A percentile compares a stretch with the other conserved stretches of the same genome.
Evolutionary conservation across 2,113 vertebrate genomes (phyloP).

Genomic region (Brachyhypopomus occidentalis): DNA sequence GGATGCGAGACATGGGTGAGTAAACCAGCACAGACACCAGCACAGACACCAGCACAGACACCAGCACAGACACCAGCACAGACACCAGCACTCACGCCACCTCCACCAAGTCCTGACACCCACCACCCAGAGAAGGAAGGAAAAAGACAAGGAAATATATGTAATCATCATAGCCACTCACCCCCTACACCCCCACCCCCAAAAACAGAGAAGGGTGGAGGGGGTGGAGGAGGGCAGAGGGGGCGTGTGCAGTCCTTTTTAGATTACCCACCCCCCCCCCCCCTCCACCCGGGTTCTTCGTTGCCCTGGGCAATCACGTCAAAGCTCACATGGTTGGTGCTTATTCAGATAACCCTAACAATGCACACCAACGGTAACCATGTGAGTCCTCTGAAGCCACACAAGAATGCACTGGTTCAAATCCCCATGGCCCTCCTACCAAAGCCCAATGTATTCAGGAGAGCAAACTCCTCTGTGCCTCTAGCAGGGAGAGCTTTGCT

Average conservation of each 20-base stretch:
- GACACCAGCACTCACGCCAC: constrained; percentile 26
- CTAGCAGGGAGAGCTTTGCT: constrained; percentile 74
- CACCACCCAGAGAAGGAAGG: background rate
- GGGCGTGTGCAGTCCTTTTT: constrained; percentile 72
- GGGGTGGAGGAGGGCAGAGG: constrained; percentile 55
- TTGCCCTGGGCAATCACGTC: constrained; percentile 85
- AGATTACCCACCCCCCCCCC: constrained; percentile 74
- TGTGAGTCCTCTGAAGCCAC: constrained; percentile 93
- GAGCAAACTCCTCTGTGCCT: constrained; percentile 84
- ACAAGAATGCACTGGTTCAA: constrained; percentile 98
- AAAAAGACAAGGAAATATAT: constrained; percentile 33
- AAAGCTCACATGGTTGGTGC: constrained; percentile 90
- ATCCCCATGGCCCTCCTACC: constrained; percentile 85
- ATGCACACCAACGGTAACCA: constrained; percentile 94
- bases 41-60: too few species aligned
- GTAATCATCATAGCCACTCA: constrained; percentile 69
- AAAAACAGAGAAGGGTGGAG: constrained; percentile 52
- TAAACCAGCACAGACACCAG: constrained; percentile 76
- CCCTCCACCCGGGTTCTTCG: constrained; percentile 73
- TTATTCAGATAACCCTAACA: constrained; percentile 95
- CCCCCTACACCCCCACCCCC: constrained; percentile 56
- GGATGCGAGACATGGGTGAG: constrained; percentile 90
- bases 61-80: too few species aligned
- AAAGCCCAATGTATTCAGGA: constrained; percentile 91
- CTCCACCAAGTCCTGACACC: constrained; percentile 15